Conservation (phyloP, 2,797 vertebrate species). For the Nothura maculosa region DNA sequence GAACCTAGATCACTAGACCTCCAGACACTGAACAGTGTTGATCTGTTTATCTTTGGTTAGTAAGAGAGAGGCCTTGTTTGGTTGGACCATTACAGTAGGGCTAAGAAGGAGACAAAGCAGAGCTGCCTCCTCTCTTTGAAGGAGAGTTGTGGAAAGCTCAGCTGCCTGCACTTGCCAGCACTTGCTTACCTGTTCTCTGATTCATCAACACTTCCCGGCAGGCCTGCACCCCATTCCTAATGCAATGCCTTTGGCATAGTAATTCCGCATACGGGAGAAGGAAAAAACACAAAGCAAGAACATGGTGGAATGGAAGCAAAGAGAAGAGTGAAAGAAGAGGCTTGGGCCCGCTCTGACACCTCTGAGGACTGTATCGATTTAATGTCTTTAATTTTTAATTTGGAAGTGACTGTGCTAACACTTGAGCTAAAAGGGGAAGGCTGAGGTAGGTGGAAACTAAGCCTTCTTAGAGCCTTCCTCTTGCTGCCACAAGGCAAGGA, state of each 20-base stretch:
- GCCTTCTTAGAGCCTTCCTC: neutral
- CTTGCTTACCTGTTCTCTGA: neutral
- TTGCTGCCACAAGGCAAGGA: neutral
- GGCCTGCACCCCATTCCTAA: neutral
- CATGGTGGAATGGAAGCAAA: neutral
- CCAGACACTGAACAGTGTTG: neutral
- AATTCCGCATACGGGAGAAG: neutral
- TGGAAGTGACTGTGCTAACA: neutral
- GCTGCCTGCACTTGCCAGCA: neutral
- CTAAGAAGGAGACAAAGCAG: neutral
- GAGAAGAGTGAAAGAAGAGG: neutral
- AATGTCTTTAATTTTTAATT: slow-evolving; percentile 46
- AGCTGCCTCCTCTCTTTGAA: neutral
- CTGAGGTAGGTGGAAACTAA: neutral
- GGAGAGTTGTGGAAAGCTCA: neutral
- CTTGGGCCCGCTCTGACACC: neutral
- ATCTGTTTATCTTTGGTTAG: neutral
- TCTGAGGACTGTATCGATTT: slow-evolving; percentile 19
- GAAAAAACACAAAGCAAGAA: neutral
- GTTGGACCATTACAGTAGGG: neutral
- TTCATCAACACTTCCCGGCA: neutral
- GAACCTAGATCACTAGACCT: neutral
- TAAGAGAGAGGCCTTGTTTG: neutral
- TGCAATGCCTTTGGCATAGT: neutral
- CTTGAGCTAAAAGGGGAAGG: neutral